These are phyloP conservation scores for Tenualosa ilisha DNA, from an alignment of 2,797 vertebrate species.

Conservation along the genomic window DNA sequence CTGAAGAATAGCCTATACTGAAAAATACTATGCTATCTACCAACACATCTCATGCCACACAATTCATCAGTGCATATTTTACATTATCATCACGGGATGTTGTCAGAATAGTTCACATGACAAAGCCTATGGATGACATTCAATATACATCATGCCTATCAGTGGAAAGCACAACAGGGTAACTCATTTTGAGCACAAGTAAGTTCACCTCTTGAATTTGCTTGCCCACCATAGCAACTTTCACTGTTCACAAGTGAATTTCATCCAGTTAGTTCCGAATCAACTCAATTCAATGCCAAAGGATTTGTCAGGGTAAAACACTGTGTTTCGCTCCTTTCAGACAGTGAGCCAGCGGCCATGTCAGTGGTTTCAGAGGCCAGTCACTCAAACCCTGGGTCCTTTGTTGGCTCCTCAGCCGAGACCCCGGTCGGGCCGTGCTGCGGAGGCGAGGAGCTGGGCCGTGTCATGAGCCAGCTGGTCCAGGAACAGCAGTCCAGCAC, in stretches of 20 bases:
- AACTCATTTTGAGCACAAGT: constrained; percentile 5
- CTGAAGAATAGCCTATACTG: not conserved
- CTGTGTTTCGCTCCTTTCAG: constrained; percentile 40
- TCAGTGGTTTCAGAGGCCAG: constrained; percentile 29
- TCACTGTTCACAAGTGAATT: not conserved
- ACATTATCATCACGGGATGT: not conserved
- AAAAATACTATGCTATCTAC: not conserved
- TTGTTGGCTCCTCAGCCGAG: not conserved
- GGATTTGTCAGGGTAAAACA: not conserved
- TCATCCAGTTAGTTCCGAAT: not conserved
- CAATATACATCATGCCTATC: not conserved
- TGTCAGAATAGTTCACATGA: not conserved
- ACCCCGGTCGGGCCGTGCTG: constrained; percentile 24
- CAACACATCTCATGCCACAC: not conserved
- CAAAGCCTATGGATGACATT: not conserved
- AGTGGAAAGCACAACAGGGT: constrained; percentile 9
- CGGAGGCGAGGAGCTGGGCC: constrained; percentile 31
- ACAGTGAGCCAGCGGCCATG: constrained; percentile 26
- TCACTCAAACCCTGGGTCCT: not conserved
- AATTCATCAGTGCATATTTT: not conserved
- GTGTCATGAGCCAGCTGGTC: constrained; percentile 37
- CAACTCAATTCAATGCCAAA: not conserved
- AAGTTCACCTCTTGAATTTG: constrained; percentile 5
- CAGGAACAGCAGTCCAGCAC: constrained; percentile 44
- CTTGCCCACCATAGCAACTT: not conserved